Base-by-base conservation (phyloP, 2,888 invertebrate genomes). In the Carterocephalus palaemon region DNA sequence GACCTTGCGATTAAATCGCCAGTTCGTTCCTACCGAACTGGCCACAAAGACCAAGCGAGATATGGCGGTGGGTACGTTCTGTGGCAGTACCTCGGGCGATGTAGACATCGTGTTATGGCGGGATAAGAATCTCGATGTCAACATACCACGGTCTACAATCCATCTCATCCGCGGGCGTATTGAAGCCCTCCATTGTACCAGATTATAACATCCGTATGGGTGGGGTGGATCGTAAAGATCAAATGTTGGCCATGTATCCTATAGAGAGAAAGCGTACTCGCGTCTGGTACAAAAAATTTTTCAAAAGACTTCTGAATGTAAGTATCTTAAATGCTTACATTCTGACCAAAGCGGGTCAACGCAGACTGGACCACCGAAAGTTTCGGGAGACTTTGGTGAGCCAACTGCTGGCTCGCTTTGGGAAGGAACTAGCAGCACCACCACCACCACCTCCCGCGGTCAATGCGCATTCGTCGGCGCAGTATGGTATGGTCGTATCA, bases 201-300 rank as follows among this genome's bases (percentile, higher is more conserved):
- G 55, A 55, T 8, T 50, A 51, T 22, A 56, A 49, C 22, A 23
- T 48, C 4, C 42, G 45, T 19, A 51, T 54, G 48, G 53, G 56
- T 0, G 56, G 47, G 9, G 46, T 50, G 6, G 49, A 46, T 36
- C 45, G 37, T 17, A 49, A 49, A 43, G 47, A 56, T 31, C 53
- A 57, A 32, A 24, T 38, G 34, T 5, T 57, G 4, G 40, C 54
- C 0, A 51, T 49, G 54, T 55, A 48, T 28, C 60, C 56, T 0
- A 37, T 56, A 4, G 57, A 59, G 42, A 28, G 55, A n/a, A 38
- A 38, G 23, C 40, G 49, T 3, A 55, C 37, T 6, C 24, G 23
- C 4, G 38, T 55, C 0, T 61, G 59, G 58, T 59, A 59, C 32
- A 46, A 46, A 15, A 46, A 46, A 10, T 28, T 46, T 32, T 59